Conservation (phyloP, 2,113 vertebrate species). For the Oceanodroma tethys region DNA sequence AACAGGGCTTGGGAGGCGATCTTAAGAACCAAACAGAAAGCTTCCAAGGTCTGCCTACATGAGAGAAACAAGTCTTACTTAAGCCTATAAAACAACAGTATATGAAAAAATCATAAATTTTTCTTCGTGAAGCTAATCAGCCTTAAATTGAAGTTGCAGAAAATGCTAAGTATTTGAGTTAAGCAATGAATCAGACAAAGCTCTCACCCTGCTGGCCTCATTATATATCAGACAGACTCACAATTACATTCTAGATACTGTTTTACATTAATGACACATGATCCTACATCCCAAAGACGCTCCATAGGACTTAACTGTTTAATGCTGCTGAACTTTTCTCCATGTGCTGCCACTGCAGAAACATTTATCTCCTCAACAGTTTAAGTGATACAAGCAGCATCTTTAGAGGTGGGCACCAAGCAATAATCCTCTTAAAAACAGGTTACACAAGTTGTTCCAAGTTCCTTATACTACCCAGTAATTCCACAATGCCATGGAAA, state of each 20-base stretch:
- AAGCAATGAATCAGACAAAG: neutral
- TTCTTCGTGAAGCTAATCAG: neutral
- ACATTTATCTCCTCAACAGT: neutral
- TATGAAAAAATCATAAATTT: neutral
- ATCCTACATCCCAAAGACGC: neutral
- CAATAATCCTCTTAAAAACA: neutral
- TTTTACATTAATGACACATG: neutral
- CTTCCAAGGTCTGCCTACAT: neutral
- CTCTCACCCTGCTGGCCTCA: neutral
- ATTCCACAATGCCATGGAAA: neutral
- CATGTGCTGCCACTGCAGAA: neutral
- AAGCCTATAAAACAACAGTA: neutral
- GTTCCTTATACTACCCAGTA: neutral
- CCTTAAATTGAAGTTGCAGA: neutral
- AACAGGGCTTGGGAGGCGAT: neutral
- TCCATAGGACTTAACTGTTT: neutral
- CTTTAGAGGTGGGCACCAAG: neutral
- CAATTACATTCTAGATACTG: neutral
- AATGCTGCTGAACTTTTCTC: neutral
- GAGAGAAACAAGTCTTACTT: neutral
- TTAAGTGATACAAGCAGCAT: neutral
- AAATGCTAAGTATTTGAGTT: neutral
- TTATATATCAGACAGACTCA: neutral
- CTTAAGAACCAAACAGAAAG: neutral
- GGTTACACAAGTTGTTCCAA: neutral